These are phyloP conservation scores for Acromyrmex heyeri DNA, from an alignment of 1,140 invertebrate species.

Conservation along the genomic window DNA sequence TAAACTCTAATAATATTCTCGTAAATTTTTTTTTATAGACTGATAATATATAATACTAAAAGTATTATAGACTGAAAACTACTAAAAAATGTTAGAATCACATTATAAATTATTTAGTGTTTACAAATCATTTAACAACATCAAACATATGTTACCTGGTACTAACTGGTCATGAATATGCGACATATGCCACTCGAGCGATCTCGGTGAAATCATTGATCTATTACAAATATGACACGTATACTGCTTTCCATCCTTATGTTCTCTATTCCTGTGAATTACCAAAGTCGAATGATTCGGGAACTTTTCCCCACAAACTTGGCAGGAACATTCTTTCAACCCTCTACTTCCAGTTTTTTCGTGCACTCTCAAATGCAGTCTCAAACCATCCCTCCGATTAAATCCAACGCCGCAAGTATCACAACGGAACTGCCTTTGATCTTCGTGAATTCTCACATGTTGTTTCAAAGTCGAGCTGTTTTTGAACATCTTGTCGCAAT, in stretches of 20 bases:
- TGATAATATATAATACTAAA: too few species aligned
- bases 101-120: not conserved
- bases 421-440: conserved; percentile 85
- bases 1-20: not conserved
- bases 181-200: conserved; percentile 84
- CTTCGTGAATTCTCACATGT: conserved; percentile 85
- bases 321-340: conserved; percentile 85
- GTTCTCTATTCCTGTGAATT: conserved; percentile 84
- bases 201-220: conserved; percentile 85
- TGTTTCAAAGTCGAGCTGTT: conserved; percentile 86
- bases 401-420: conserved; percentile 85
- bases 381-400: conserved; percentile 86
- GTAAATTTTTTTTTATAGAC: too few species aligned
- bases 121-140: not conserved
- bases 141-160: conserved; percentile 63
- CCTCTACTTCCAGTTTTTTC: conserved; percentile 83
- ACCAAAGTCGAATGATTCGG: conserved; percentile 85
- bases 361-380: conserved; percentile 86
- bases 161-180: conserved; percentile 84
- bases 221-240: conserved; percentile 85
- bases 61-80: too few species aligned
- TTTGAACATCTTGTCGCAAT: conserved; percentile 86
- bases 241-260: conserved; percentile 84
- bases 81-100: too few species aligned
- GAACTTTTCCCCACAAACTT: conserved; percentile 85